These are phyloP conservation scores for Nylanderia fulva DNA, from an alignment of 1,140 invertebrate species.

Conservation along the genomic window DNA sequence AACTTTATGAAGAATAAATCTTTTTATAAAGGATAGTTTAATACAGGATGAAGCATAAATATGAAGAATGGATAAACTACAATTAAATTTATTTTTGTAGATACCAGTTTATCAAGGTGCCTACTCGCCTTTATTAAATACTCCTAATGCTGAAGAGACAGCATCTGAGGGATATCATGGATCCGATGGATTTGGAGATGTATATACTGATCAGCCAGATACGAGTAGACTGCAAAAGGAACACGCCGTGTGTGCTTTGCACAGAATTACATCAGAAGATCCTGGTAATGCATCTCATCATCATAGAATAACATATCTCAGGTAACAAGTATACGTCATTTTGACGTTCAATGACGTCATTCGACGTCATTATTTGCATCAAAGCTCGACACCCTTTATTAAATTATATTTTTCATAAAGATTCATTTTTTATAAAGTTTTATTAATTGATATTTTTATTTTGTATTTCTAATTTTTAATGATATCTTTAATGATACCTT, in stretches of 20 bases:
- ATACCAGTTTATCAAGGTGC: constrained; percentile 89
- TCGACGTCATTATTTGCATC: too few relatives aligned
- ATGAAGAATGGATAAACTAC: background rate
- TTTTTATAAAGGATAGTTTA: background rate
- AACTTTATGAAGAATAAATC: background rate
- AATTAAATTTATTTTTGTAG: constrained; percentile 80
- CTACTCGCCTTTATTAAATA: constrained; percentile 84
- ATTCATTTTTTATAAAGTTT: too few relatives aligned
- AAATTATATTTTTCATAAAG: too few relatives aligned
- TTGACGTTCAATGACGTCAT: too few relatives aligned
- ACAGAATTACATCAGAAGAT: constrained; percentile 85
- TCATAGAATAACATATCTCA: too few relatives aligned
- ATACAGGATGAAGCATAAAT: background rate
- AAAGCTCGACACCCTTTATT: too few relatives aligned
- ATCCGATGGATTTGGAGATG: constrained; percentile 89
- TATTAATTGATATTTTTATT: too few relatives aligned
- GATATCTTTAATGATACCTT: too few relatives aligned
- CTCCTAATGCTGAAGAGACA: constrained; percentile 65
- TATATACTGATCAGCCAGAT: constrained; percentile 78
- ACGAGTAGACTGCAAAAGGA: constrained; percentile 79
- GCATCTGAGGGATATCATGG: constrained; percentile 85
- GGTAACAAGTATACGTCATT: too few relatives aligned
- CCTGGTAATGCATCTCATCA: constrained; percentile 75
- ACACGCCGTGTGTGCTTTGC: constrained; percentile 85
- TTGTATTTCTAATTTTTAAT: too few relatives aligned